Evolutionary conservation across 2,797 vertebrate species (phyloP), one percentile per base, ranked within the genome.

Genomic region (Eulemur rubriventer): DNA sequence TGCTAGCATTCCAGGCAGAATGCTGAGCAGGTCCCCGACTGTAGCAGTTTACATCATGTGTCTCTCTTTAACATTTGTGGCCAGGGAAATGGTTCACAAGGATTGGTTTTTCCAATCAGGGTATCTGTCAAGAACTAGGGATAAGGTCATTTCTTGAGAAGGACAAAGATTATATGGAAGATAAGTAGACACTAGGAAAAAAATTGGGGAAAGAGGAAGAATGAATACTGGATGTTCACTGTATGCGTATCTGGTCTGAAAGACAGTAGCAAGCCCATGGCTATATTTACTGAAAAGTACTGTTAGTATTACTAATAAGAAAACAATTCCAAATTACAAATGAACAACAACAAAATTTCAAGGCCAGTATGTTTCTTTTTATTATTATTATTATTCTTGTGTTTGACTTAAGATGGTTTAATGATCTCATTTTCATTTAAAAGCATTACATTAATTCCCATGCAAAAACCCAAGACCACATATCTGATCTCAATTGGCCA

Each of bases 401-500:
- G 59, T 97, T 97, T 96, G 94, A 97, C 93, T 95, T 95, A 76
- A 96, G 90, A 96, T 95, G 96, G 88, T 38, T 97, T 91, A 97
- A 96, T 90, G 96, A 87, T 82, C 97, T 97, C 95, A 96, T 97
- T 98, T 97, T 95, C 94, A 95, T 94, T 98, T 89, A 95, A 97
- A 97, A 97, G 96, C 98, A 97, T 97, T 97, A 98, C 98, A 98
- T 92, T 92, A 98, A 97, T 96, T 97, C 90, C 97, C 98, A 98
- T 98, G 98, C 98, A 98, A 98, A 97, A 97, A 90, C 94, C 97
- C 96, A 93, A 96, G 91, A 96, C 80, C 4, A 14, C 91, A 46
- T 83, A 96, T 80, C 95, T 86, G 75, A 96, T 96, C 97, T 92
- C 88, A 83, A 78, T 7, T 61, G 46, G 94, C 69, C 80, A 67